A percentile compares a stretch with the other conserved stretches of the same genome.
Conservation (phyloP, 2,888 invertebrate genomes). For the Norana najaformis region DNA sequence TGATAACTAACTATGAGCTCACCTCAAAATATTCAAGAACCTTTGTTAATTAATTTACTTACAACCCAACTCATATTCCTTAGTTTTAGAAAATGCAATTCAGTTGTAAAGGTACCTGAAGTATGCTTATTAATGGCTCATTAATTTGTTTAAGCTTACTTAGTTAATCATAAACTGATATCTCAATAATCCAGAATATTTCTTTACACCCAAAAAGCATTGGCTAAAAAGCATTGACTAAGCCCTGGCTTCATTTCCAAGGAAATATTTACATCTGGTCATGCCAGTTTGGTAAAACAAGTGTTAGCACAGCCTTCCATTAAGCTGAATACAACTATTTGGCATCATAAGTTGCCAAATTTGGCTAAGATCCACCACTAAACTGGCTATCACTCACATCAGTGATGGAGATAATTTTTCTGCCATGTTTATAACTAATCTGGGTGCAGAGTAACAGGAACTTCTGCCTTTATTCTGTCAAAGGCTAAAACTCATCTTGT, state of each 20-base stretch:
- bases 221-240: background rate
- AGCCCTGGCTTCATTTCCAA: background rate
- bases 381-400: too few species aligned
- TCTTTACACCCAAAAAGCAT: background rate
- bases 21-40: too few species aligned
- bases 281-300: background rate
- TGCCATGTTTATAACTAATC: background rate
- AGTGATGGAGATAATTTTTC: background rate
- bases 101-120: background rate
- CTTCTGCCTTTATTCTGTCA: too few species aligned
- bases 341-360: background rate
- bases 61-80: background rate
- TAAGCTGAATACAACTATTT: background rate
- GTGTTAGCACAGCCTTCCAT: background rate
- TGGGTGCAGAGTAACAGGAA: too few species aligned
- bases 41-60: too few species aligned
- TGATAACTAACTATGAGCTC: too few species aligned
- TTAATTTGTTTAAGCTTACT: too few species aligned
- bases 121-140: too few species aligned
- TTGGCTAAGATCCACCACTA: background rate
- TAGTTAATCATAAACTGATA: too few species aligned
- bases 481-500: too few species aligned
- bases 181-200: background rate
- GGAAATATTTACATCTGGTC: background rate
- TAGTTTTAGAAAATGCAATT: background rate